phyloP scores from a whole-genome alignment of 2,113 vertebrate species.

The Gymnobelideus leadbeateri region DNA sequence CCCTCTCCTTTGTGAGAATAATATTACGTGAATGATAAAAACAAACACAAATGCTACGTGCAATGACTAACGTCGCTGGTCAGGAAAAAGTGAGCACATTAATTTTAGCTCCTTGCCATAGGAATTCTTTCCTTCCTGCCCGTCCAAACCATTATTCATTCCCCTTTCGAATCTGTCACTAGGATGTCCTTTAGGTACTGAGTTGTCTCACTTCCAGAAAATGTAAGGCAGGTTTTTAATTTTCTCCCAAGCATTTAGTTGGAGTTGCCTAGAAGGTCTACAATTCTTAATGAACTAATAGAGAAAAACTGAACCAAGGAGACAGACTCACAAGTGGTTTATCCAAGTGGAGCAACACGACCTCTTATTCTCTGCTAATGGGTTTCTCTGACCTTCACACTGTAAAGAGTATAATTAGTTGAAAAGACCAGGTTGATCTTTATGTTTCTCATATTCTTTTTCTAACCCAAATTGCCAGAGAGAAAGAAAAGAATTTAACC shows the following conservation, averaged over 20 bases:
- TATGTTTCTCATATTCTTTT: not conserved
- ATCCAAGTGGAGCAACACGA: not conserved
- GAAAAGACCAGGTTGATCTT: not conserved
- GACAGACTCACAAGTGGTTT: slow-evolving; percentile 8
- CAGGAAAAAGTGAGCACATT: slow-evolving; percentile 52
- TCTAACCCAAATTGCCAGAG: not conserved
- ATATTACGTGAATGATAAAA: slow-evolving; percentile 60
- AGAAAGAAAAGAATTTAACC: not conserved
- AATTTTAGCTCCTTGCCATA: slow-evolving; percentile 53
- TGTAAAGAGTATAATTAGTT: not conserved
- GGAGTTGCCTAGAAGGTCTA: slow-evolving; percentile 10
- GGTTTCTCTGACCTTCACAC: not conserved
- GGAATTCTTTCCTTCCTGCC: slow-evolving; percentile 59
- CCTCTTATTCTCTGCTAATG: not conserved
- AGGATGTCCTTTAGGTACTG: slow-evolving; percentile 40
- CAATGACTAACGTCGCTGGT: slow-evolving; percentile 29
- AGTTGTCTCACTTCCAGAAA: slow-evolving; percentile 30
- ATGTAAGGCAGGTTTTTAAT: not conserved
- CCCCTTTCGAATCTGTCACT: slow-evolving; percentile 37
- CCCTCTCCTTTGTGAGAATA: slow-evolving; percentile 52
- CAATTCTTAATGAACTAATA: not conserved
- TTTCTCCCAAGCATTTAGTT: not conserved
- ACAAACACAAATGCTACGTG: slow-evolving; percentile 38
- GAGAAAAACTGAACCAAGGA: slow-evolving; percentile 15
- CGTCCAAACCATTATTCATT: slow-evolving; percentile 54